Evolutionary conservation across 2,888 invertebrate species (phyloP).

Genomic region (Tinea semifulvella): DNA sequence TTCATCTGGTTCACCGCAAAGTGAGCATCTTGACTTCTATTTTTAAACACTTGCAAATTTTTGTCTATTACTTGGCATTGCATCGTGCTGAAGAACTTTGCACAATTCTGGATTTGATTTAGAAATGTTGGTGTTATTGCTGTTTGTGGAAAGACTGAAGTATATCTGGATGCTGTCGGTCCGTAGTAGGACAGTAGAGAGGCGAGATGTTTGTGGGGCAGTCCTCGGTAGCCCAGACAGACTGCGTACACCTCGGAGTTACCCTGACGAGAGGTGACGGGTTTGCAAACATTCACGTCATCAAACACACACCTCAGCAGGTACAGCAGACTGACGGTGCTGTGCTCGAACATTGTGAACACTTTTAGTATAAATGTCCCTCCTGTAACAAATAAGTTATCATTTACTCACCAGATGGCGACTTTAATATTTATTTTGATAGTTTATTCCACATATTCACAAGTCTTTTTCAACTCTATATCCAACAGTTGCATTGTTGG

Average conservation of each 20-base stretch:
- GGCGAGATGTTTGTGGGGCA: slow-evolving; percentile 41
- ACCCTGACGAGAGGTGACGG: slow-evolving; percentile 91
- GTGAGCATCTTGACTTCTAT: not conserved
- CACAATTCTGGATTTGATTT: slow-evolving; percentile 70
- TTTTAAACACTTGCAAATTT: slow-evolving; percentile 69
- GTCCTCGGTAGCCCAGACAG: slow-evolving; percentile 70
- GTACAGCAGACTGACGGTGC: slow-evolving; percentile 82
- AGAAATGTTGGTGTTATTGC: slow-evolving; percentile 72
- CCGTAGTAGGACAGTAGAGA: slow-evolving; percentile 54
- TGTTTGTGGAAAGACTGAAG: slow-evolving; percentile 67
- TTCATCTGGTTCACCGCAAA: slow-evolving; percentile 49
- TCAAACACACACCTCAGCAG: slow-evolving; percentile 79
- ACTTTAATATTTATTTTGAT: too few relatives aligned
- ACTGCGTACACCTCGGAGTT: slow-evolving; percentile 94
- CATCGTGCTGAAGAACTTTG: slow-evolving; percentile 70
- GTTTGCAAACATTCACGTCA: slow-evolving; percentile 82
- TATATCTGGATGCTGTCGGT: slow-evolving; percentile 35
- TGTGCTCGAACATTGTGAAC: slow-evolving; percentile 88
- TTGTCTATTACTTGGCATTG: slow-evolving; percentile 74
- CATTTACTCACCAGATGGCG: not conserved
- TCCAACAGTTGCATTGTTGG: too few relatives aligned
- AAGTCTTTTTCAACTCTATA: too few relatives aligned
- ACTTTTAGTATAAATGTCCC: slow-evolving; percentile 88
- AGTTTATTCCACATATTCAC: too few relatives aligned
- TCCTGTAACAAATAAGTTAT: slow-evolving; percentile 55